Percentiles rank a stretch among this genome's conserved stretches.
phyloP scores from a whole-genome alignment of 2,888 invertebrate genomes.

The Diaphora mendica region DNA sequence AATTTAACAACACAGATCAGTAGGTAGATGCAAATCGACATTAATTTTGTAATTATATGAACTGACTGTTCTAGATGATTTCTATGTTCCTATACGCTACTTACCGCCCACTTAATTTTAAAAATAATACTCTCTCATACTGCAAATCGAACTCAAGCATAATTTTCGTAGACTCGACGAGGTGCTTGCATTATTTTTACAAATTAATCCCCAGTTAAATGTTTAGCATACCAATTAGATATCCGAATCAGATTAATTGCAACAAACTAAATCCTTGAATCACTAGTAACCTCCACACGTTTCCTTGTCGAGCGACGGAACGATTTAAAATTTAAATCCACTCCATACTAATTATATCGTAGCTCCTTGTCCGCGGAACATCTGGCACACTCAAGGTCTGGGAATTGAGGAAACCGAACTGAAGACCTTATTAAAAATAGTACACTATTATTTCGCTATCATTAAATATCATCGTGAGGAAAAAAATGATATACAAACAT shows the following conservation, averaged over 20 bases:
- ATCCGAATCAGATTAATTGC: conserved; percentile 38
- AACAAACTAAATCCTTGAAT: conserved; percentile 50
- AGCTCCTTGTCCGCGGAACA: conserved; percentile 66
- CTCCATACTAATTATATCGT: conserved; percentile 60
- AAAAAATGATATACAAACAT: conserved; percentile 66
- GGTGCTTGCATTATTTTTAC: not conserved
- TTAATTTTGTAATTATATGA: not conserved
- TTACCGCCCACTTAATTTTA: not conserved
- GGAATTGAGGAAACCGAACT: conserved; percentile 76
- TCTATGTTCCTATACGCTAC: not conserved
- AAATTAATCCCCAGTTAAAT: not conserved
- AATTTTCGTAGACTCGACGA: not conserved
- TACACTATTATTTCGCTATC: conserved; percentile 71
- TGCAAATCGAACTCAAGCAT: not conserved
- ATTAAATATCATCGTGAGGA: conserved; percentile 72
- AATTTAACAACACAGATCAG: not conserved
- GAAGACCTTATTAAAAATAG: conserved; percentile 64
- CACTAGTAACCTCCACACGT: conserved; percentile 50
- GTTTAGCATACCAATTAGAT: conserved; percentile 19
- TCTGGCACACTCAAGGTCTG: conserved; percentile 80
- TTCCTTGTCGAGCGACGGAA: conserved; percentile 46
- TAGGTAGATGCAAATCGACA: not conserved
- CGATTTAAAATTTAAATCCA: conserved; percentile 53
- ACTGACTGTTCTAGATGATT: not conserved
- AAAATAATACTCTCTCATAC: not conserved